Percentiles rank a stretch among this genome's conserved stretches.
These are phyloP conservation scores for Pristiophorus japonicus DNA, from an alignment of 2,113 vertebrate species.

Conservation along the genomic window DNA sequence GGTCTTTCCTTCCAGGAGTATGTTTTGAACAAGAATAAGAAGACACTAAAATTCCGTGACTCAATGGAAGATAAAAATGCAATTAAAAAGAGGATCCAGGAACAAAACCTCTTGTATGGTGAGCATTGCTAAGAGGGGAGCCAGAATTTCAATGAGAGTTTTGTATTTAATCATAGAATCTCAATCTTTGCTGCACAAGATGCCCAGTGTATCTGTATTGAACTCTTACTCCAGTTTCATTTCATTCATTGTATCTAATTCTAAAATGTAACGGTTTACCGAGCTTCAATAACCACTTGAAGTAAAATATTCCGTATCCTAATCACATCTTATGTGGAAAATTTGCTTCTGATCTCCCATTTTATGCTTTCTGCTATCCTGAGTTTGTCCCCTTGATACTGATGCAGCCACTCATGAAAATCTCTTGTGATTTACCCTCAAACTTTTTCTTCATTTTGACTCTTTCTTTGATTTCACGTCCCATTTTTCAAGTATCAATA, in stretches of 20 bases:
- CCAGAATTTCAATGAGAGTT: not conserved
- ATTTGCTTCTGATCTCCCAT: not conserved
- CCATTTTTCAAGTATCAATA: no score
- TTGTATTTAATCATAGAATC: not conserved
- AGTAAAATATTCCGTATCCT: not conserved
- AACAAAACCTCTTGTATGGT: constrained; percentile 27
- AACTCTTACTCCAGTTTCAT: not conserved
- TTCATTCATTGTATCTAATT: not conserved
- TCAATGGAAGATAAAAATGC: constrained; percentile 33
- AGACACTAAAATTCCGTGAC: constrained; percentile 17
- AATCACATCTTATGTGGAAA: not conserved
- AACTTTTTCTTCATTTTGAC: not conserved
- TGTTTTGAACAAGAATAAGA: constrained; percentile 33
- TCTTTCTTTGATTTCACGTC: not conserved
- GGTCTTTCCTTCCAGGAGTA: constrained; percentile 19
- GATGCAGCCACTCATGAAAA: not conserved
- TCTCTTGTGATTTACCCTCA: not conserved
- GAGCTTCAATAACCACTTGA: not conserved
- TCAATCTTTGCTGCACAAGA: not conserved
- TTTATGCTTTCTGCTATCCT: not conserved
- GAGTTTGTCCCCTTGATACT: not conserved
- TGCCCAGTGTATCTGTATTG: not conserved
- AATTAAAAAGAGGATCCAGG: constrained; percentile 32
- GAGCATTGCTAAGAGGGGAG: not conserved
- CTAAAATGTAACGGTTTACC: not conserved